Conservation (phyloP, 2,888 invertebrate species). For the Eucera pruinosa region DNA sequence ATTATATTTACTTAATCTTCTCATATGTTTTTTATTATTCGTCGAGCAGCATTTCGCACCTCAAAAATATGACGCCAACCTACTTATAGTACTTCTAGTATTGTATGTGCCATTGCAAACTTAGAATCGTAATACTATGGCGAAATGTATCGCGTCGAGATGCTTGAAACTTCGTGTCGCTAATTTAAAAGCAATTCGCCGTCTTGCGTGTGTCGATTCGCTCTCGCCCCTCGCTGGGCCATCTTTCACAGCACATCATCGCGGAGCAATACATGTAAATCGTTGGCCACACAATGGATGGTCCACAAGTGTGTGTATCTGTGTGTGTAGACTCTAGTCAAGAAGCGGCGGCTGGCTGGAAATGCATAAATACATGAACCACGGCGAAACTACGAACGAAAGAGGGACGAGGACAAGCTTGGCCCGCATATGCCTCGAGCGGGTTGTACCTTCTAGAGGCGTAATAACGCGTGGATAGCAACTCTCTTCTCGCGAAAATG, state of each 20-base stretch:
- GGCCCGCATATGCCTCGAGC: slow-evolving; percentile 77
- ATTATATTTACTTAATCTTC: too few relatives aligned
- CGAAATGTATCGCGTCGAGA: too few relatives aligned
- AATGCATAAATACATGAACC: slow-evolving; percentile 84
- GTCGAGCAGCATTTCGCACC: too few relatives aligned
- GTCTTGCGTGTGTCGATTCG: slow-evolving; percentile 16
- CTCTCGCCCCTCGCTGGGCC: slow-evolving; percentile 27
- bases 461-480: slow-evolving; percentile 79
- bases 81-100: too few relatives aligned
- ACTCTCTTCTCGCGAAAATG: slow-evolving; percentile 73
- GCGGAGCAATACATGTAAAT: slow-evolving; percentile 59
- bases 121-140: background rate
- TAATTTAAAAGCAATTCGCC: slow-evolving; percentile 57
- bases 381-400: slow-evolving; percentile 71
- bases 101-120: too few relatives aligned
- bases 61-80: too few relatives aligned
- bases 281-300: slow-evolving; percentile 35
- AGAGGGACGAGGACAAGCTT: slow-evolving; percentile 74
- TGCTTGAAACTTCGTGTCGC: slow-evolving; percentile 19
- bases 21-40: too few relatives aligned
- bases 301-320: slow-evolving; percentile 22
- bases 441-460: slow-evolving; percentile 73
- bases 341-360: slow-evolving; percentile 66
- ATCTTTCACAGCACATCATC: slow-evolving; percentile 56
- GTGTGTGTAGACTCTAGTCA: slow-evolving; percentile 52